Conservation (phyloP, 2,113 vertebrate genomes). For the Colistium nudipinnis region DNA sequence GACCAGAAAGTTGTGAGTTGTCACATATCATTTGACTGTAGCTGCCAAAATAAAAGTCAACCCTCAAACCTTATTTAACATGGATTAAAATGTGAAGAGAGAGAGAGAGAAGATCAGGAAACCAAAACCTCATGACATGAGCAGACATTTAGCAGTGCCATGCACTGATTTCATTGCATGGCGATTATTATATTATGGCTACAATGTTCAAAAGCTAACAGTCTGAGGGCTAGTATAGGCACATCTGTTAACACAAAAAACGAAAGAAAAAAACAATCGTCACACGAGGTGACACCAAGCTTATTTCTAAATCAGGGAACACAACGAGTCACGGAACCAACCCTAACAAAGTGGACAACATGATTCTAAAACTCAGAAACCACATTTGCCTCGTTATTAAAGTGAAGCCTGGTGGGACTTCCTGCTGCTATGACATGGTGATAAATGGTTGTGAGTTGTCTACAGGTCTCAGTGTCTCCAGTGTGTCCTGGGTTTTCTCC, state of each 20-base stretch:
- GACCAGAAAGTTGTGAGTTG: background rate
- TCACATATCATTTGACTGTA: background rate
- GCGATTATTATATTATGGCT: conserved; percentile 52
- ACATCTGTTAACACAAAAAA: conserved; percentile 49
- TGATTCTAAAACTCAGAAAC: background rate
- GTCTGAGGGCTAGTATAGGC: conserved; percentile 66
- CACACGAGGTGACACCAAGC: background rate
- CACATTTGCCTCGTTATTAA: conserved; percentile 13
- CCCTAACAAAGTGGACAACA: background rate
- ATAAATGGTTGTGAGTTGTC: conserved; percentile 23
- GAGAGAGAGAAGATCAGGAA: background rate
- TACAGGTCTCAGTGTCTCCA: conserved; percentile 61
- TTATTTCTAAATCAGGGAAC: background rate
- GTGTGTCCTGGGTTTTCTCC: conserved; percentile 7
- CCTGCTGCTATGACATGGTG: conserved; percentile 38
- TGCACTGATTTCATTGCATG: conserved; percentile 39
- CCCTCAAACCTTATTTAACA: background rate
- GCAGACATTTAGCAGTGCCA: conserved; percentile 22
- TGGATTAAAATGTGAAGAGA: background rate
- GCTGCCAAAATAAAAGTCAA: conserved; percentile 5
- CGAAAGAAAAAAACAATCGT: background rate
- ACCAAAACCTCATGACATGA: background rate
- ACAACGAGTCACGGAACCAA: background rate
- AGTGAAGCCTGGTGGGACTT: conserved; percentile 21
- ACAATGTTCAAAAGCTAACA: conserved; percentile 66